Base-by-base conservation (phyloP, 2,888 invertebrate genomes). In the Thera obeliscata region DNA sequence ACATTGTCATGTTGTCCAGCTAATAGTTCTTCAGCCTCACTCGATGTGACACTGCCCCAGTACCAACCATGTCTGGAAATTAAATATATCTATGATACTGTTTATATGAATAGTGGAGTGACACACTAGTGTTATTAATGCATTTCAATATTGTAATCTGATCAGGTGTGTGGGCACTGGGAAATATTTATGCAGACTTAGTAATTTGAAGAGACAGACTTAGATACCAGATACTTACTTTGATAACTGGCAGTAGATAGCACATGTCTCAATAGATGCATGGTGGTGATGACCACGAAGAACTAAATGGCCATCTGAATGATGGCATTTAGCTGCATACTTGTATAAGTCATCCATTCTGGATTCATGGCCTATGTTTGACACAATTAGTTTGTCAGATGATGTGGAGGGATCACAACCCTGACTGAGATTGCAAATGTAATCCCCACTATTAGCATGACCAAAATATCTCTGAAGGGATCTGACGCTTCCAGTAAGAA, bases 41-140 rank as follows among this genome's bases (percentile, higher is more conserved):
- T 95, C 78, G 96, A 95, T 38, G 95, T 95, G 75, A 97, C 94
- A 46, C 96, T 95, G 65, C 97, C 97, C 97, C 97, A 97, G 82
- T 97, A 97, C 96, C 97, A 96, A 61, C 93, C 92, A 84, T 93
- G 90, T 87, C 96, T 93, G 81, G 36, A 85, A 87, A 71, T 54
- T 33, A 59, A 48, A 54, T 11, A 52, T 11, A 11, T 12, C 12
- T 8, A 11, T 49, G 6, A 38, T 12, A 12, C 35, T 55, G 7
- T 50, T 33, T 52, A 3, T 50, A 22, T 33, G 52, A 52, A 9
- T 52, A 33, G 22, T 1, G 2, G 2, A 9, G 2, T 46, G 43
- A 46, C 9, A 22, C 22, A 22, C 22, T 49, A 49, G 49, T n/a
- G 1, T 22, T 22, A 22, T 12, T 49, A 12, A 9, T 38, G 38